Percentiles rank a stretch among this genome's conserved stretches.
Conservation (phyloP, 2,797 vertebrate species). For the Catharus ustulatus region DNA sequence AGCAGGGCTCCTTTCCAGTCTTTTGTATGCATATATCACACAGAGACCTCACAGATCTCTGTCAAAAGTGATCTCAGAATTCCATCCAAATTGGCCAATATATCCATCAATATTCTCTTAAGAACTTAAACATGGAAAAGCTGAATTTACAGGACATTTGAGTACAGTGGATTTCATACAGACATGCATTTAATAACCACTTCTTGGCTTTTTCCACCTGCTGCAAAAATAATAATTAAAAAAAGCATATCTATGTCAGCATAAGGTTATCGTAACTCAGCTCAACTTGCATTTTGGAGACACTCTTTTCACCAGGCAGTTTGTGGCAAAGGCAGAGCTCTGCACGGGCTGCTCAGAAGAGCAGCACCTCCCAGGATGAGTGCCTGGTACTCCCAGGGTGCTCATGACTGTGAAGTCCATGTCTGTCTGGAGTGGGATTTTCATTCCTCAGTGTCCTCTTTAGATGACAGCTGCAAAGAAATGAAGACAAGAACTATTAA, state of each 20-base stretch:
- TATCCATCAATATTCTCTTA: not conserved
- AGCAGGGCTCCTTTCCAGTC: not conserved
- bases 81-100: not conserved
- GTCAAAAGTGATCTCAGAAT: constrained; percentile 1
- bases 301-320: not conserved
- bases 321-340: not conserved
- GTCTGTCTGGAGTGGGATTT: not conserved
- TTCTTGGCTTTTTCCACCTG: not conserved
- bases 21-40: not conserved
- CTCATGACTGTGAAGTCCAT: not conserved
- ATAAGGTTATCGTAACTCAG: not conserved
- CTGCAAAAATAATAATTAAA: not conserved
- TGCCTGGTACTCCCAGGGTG: not conserved
- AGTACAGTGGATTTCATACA: not conserved
- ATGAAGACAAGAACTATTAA: not conserved
- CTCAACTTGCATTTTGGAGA: not conserved
- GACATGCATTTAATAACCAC: not conserved
- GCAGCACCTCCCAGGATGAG: not conserved
- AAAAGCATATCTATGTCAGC: not conserved
- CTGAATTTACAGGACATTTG: not conserved
- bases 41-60: not conserved
- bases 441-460: not conserved
- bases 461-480: not conserved
- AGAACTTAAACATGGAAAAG: not conserved
- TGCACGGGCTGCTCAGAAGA: not conserved